These are phyloP conservation scores for Daphoenositta chrysoptera DNA, from an alignment of 2,113 vertebrate genomes.

Conservation along the genomic window DNA sequence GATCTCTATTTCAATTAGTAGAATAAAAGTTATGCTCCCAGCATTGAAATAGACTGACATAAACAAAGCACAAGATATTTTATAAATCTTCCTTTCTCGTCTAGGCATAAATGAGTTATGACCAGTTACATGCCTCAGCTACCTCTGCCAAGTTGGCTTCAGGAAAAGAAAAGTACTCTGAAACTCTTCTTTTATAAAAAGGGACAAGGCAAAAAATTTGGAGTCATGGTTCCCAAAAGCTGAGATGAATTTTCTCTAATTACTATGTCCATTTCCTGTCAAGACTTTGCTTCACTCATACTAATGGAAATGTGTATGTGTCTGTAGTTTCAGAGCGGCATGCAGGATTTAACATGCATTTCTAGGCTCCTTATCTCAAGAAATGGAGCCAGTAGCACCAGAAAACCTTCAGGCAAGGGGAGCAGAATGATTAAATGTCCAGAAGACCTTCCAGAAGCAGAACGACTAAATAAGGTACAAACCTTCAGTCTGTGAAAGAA, in stretches of 20 bases:
- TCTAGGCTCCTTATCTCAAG: not conserved
- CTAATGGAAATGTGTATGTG: not conserved
- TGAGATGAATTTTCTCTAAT: not conserved
- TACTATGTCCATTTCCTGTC: not conserved
- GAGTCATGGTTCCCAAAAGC: not conserved
- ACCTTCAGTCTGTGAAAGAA: not conserved
- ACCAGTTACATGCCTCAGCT: not conserved
- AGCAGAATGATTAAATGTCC: not conserved
- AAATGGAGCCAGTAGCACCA: not conserved
- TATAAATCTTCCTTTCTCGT: not conserved
- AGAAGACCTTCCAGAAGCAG: not conserved
- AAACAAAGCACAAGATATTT: conserved; percentile 13
- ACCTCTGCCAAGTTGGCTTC: not conserved
- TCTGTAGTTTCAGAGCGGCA: not conserved
- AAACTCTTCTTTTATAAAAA: not conserved
- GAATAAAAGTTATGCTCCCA: not conserved
- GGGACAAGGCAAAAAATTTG: not conserved
- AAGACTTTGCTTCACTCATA: not conserved
- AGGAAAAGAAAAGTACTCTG: not conserved
- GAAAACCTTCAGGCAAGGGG: not conserved
- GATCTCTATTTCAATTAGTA: not conserved
- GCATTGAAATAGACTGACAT: not conserved
- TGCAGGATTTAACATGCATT: not conserved
- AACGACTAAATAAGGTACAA: not conserved
- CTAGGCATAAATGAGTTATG: not conserved